Evolutionary conservation across 2,113 vertebrate species (phyloP).

Genomic region (Neotoma lepida): DNA sequence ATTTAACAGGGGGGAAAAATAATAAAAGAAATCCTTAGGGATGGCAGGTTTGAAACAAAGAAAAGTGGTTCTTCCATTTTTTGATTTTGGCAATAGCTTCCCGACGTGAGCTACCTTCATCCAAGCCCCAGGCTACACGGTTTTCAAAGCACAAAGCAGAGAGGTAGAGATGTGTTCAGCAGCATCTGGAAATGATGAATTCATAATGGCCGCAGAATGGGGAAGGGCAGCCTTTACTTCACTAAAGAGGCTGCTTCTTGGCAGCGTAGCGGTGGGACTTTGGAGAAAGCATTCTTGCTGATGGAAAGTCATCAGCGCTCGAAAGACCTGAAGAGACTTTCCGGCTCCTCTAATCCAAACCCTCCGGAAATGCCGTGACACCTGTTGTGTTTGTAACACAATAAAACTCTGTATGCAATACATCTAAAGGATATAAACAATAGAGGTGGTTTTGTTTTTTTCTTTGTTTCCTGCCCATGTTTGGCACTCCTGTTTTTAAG

Average conservation of each 20-base stretch:
- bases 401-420: not conserved
- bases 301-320: not conserved
- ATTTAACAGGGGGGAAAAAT: slow-evolving; percentile 74
- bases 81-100: slow-evolving; percentile 52
- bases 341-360: not conserved
- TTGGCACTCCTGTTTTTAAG: slow-evolving; percentile 46
- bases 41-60: slow-evolving; percentile 73
- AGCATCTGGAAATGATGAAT: slow-evolving; percentile 76
- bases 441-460: not conserved
- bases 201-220: slow-evolving; percentile 71
- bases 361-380: not conserved
- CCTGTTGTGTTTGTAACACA: slow-evolving; percentile 45
- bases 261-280: not conserved
- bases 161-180: slow-evolving; percentile 58
- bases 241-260: slow-evolving; percentile 56
- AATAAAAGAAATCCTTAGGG: slow-evolving; percentile 77
- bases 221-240: slow-evolving; percentile 55
- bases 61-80: slow-evolving; percentile 67
- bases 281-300: not conserved
- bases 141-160: slow-evolving; percentile 71
- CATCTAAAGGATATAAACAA: not conserved
- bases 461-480: not conserved
- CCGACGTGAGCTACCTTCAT: slow-evolving; percentile 26
- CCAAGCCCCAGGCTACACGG: slow-evolving; percentile 63
- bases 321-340: not conserved